Base-by-base conservation (phyloP, 2,797 vertebrate species). In the Melanotaenia trifasciata region DNA sequence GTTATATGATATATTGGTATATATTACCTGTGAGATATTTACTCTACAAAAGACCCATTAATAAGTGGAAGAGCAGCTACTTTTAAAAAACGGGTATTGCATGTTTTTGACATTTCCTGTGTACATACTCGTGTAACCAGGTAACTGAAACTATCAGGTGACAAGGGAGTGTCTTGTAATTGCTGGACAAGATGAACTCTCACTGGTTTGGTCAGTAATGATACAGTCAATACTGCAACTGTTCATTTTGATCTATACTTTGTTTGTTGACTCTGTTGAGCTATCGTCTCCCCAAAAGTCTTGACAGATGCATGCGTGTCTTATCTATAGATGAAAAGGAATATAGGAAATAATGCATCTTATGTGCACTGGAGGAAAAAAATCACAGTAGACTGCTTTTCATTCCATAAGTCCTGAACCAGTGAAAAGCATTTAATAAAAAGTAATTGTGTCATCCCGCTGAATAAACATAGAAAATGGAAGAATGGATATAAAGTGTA, bases 1-100 rank as follows among this genome's bases (percentile, higher is more conserved):
- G 79, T 72, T 38, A 64, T 58, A n/a, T n/a, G 45, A 47, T 47
- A 47, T 56, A 28, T 67, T 57, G 78, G 89, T 86, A 87, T 74
- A 70, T 70, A 72, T 74, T 80, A 90, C 71, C 84, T 84, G 51
- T 64, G 51, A 81, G 85, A 82, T 67, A 78, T 72, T 79, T 18
- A 24, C 53, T 60, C 35, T n/a, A 89, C 62, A 91, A 89, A 79
- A 85, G 88, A 43, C 57, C 84, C 78, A 80, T 86, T 81, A 86
- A 78, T 85, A 87, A 74, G 78, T 64, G 71, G 63, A 76, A 79
- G 78, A 75, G 54, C 54, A 69, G 67, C 62, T 74, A 65, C 47
- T 61, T 80, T 81, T 73, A 63, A 8, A 71, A 33, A 87, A 60
- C 20, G 2, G 68, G 80, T 87, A 72, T 89, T 77, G 2, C 45